A percentile compares a stretch with the other conserved stretches of the same genome.
These are phyloP conservation scores for Branchipolynoe longqiensis DNA, from an alignment of 2,888 invertebrate species.

Conservation along the genomic window DNA sequence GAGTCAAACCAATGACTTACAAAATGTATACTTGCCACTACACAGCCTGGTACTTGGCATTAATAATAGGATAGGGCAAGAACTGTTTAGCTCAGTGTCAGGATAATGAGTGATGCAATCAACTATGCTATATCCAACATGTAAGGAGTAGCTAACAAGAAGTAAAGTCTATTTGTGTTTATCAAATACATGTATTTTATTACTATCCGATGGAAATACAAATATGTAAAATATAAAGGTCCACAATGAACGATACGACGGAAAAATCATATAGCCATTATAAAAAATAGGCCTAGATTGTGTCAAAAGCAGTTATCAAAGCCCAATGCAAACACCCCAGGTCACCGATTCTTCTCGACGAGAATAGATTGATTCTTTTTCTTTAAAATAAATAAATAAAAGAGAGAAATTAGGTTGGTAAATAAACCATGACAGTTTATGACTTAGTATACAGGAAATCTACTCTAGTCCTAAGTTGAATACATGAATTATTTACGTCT, in stretches of 20 bases:
- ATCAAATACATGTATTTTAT: conserved; percentile 44
- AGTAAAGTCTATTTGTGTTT: conserved; percentile 8
- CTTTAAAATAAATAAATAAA: too few relatives aligned
- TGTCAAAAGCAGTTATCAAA: background rate
- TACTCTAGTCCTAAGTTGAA: background rate
- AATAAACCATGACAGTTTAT: too few relatives aligned
- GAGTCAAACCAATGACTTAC: too few relatives aligned
- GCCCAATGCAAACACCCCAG: background rate
- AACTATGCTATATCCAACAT: too few relatives aligned
- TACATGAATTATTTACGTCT: background rate
- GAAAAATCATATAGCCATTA: conserved; percentile 27
- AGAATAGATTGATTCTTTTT: background rate
- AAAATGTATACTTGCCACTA: too few relatives aligned
- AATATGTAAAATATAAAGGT: conserved; percentile 39
- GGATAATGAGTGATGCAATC: too few relatives aligned
- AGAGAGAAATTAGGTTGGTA: too few relatives aligned
- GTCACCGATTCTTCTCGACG: background rate
- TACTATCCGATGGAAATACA: conserved; percentile 42
- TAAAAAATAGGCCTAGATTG: background rate
- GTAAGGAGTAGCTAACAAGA: too few relatives aligned
- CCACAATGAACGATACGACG: conserved; percentile 35
- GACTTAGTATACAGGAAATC: conserved; percentile 6
- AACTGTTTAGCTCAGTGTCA: too few relatives aligned
- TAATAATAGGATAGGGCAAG: too few relatives aligned
- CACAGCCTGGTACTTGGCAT: too few relatives aligned